Conservation (phyloP, 2,888 invertebrate genomes). For the Hydraecia micacea region DNA sequence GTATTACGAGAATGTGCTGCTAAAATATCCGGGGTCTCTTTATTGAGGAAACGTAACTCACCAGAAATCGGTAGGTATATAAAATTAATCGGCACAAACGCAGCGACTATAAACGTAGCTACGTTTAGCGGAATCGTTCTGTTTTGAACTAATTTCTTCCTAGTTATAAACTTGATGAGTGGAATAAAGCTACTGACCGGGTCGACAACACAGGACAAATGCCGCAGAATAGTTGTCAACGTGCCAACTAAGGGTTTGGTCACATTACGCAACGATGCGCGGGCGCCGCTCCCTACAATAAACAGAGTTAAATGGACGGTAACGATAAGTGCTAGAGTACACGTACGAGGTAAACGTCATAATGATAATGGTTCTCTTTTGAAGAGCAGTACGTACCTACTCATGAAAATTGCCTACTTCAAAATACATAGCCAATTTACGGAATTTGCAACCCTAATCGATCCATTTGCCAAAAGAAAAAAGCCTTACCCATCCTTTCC, state of each 20-base stretch:
- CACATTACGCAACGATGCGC: constrained; percentile 61
- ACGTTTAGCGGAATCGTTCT: constrained; percentile 42
- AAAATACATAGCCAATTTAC: constrained; percentile 43
- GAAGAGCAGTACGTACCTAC: background rate
- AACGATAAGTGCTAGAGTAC: constrained; percentile 48
- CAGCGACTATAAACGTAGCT: constrained; percentile 22
- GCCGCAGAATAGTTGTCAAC: constrained; percentile 85
- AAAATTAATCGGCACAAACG: constrained; percentile 61
- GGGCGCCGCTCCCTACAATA: constrained; percentile 45
- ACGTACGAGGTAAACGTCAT: constrained; percentile 13
- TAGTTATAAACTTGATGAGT: constrained; percentile 63
- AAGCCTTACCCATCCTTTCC: constrained; percentile 4
- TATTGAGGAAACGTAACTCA: constrained; percentile 73
- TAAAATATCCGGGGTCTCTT: constrained; percentile 67
- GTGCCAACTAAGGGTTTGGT: constrained; percentile 78
- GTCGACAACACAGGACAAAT: constrained; percentile 82
- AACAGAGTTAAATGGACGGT: constrained; percentile 47
- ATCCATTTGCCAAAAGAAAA: constrained; percentile 14
- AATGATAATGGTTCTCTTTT: constrained; percentile 9
- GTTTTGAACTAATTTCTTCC: constrained; percentile 60
- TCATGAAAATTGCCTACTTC: constrained; percentile 5
- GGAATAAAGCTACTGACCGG: constrained; percentile 78
- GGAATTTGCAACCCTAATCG: constrained; percentile 4
- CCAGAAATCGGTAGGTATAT: constrained; percentile 58
- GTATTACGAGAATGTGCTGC: constrained; percentile 37